Evolutionary conservation across 1,140 invertebrate genomes (phyloP).

Genomic region (Solenopsis fugax): DNA sequence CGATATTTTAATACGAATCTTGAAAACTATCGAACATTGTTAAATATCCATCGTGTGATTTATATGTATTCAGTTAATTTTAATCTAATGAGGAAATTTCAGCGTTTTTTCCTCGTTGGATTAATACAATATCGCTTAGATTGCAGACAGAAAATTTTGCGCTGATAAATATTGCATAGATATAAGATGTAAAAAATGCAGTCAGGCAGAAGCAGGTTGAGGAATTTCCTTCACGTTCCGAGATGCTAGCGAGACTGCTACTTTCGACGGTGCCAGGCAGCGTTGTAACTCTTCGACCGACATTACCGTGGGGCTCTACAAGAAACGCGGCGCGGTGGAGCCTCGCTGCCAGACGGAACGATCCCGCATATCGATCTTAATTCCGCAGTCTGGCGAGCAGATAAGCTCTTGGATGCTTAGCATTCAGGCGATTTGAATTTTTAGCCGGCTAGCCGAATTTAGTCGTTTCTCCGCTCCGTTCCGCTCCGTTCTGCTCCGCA

Average conservation of each 20-base stretch:
- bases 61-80: background rate
- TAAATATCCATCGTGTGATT: background rate
- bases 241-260: conserved; percentile 29
- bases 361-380: conserved; percentile 66
- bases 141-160: conserved; percentile 57
- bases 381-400: conserved; percentile 61
- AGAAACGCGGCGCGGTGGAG: conserved; percentile 41
- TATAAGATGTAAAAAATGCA: conserved; percentile 58
- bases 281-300: conserved; percentile 60
- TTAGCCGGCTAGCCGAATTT: conserved; percentile 60
- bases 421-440: conserved; percentile 64
- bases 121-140: conserved; percentile 66
- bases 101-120: background rate
- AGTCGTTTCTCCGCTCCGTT: conserved; percentile 16
- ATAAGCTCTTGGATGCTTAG: conserved; percentile 60
- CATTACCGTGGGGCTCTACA: conserved; percentile 51
- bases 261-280: conserved; percentile 56
- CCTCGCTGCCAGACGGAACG: conserved; percentile 54
- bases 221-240: conserved; percentile 51
- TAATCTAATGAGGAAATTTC: background rate
- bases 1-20: too few relatives aligned
- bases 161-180: conserved; percentile 60
- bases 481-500: background rate
- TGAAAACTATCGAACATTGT: background rate
- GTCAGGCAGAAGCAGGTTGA: conserved; percentile 19